Evolutionary conservation across 2,113 vertebrate species (phyloP).

Genomic region (Oreochromis aureus): DNA sequence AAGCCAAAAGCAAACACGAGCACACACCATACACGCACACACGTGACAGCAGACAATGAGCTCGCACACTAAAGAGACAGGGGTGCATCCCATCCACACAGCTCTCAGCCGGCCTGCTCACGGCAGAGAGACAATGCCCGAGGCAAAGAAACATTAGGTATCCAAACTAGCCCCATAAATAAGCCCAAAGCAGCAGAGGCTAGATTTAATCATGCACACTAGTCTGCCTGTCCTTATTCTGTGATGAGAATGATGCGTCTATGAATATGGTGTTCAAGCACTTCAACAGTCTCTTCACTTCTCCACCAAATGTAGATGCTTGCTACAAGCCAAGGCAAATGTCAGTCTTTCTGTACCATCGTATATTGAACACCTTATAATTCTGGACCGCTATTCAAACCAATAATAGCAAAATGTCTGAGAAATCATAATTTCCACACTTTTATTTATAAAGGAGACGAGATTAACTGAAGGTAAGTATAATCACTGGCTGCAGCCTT

Average conservation of each 20-base stretch:
- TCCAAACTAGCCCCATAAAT: neutral
- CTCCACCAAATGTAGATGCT: neutral
- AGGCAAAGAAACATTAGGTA: constrained; percentile 15
- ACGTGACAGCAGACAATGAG: constrained; percentile 59
- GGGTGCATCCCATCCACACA: constrained; percentile 13
- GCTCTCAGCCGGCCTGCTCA: neutral
- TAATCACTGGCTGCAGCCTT: neutral
- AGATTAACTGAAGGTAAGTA: neutral
- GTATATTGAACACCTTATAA: neutral
- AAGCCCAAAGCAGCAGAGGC: neutral
- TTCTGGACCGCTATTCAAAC: neutral
- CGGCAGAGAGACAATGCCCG: neutral
- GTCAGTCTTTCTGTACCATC: neutral
- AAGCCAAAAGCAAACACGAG: constrained; percentile 69
- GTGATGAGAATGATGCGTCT: neutral
- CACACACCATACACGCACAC: constrained; percentile 29
- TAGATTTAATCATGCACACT: neutral
- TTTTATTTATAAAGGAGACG: neutral
- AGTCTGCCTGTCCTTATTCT: neutral
- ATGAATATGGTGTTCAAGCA: neutral
- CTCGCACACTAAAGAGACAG: constrained; percentile 49
- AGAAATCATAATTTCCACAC: neutral
- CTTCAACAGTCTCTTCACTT: neutral
- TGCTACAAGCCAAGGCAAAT: neutral
- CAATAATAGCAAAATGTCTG: neutral